Evolutionary conservation across 2,113 vertebrate genomes (phyloP), one percentile per base, ranked within the genome.

Genomic region (Macquaria australasica): DNA sequence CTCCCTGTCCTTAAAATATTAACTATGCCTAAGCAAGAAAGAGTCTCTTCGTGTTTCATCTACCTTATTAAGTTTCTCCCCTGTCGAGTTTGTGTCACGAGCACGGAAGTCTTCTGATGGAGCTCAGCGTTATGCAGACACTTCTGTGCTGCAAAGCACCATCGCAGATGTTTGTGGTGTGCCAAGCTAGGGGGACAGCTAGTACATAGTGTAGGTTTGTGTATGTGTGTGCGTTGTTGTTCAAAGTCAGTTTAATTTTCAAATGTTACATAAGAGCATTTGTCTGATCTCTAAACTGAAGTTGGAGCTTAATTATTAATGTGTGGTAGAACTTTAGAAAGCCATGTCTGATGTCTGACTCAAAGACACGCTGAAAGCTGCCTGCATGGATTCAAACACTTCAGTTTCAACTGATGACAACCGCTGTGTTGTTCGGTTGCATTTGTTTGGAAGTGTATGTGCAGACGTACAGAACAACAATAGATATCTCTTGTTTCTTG

Each of bases 1-100:
- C 21, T 79, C 82, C 34, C 50, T 23, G 21, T 37, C 68, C 71
- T 62, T 89, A 63, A 91, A 92, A 89, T 88, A 90, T 92, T 88
- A 70, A 91, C 31, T 66, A 56, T 23, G 58, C 63, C 79, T 77
- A 58, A 51, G 74, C 60, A 77, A 84, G 74, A 91, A 73, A 91
- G 85, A 56, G 25, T 25, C 45, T 79, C 28, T 74, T 59, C 23
- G 14, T 77, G 43, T 75, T 92, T 90, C 64, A 85, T 91, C 71
- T 50, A 41, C 55, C 10, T 67, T 56, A 37, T 87, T 72, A 55
- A 37, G 31, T 64, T 83, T 64, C 69, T 82, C 63, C 78, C 67
- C n/a, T 58, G 45, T 77, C 5, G 11, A 25, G 45, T 79, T 81
- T 55, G 55, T 84, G 81, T 90, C 86, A 73, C 15, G 0, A 43